Evolutionary conservation across 2,113 vertebrate species (phyloP).

Genomic region (Pachyramphus minor): DNA sequence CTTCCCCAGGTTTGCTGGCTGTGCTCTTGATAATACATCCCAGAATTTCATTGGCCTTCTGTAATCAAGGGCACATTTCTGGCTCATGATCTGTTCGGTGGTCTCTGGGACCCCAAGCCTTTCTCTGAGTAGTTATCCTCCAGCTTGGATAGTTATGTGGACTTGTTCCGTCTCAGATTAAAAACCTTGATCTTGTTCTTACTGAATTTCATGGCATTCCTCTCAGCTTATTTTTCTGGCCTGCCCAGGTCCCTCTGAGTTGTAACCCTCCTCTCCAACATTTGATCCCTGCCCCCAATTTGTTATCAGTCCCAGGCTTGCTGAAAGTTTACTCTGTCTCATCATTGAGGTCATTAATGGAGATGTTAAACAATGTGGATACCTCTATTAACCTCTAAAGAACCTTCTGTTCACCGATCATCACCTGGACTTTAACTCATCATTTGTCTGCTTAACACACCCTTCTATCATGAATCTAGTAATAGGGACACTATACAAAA

Average conservation of each 20-base stretch:
- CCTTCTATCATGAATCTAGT: neutral
- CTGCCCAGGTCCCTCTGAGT: neutral
- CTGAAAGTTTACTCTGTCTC: neutral
- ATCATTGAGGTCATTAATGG: neutral
- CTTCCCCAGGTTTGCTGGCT: neutral
- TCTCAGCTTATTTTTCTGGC: neutral
- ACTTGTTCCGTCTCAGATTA: neutral
- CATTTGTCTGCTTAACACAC: neutral
- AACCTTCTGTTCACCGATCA: neutral
- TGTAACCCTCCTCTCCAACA: neutral
- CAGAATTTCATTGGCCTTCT: neutral
- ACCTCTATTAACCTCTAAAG: neutral
- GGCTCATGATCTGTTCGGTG: neutral
- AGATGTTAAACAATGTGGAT: neutral
- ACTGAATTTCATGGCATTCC: neutral
- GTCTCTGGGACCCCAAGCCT: neutral
- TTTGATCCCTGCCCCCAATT: accelerated
- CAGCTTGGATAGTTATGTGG: neutral
- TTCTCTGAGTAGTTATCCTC: neutral
- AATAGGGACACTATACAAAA: neutral
- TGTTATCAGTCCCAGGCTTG: neutral
- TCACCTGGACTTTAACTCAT: neutral
- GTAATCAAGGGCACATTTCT: neutral
- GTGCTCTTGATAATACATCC: neutral
- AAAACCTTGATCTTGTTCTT: neutral